These are phyloP conservation scores for Syngnathus typhle DNA, from an alignment of 2,113 vertebrate species.

Conservation along the genomic window DNA sequence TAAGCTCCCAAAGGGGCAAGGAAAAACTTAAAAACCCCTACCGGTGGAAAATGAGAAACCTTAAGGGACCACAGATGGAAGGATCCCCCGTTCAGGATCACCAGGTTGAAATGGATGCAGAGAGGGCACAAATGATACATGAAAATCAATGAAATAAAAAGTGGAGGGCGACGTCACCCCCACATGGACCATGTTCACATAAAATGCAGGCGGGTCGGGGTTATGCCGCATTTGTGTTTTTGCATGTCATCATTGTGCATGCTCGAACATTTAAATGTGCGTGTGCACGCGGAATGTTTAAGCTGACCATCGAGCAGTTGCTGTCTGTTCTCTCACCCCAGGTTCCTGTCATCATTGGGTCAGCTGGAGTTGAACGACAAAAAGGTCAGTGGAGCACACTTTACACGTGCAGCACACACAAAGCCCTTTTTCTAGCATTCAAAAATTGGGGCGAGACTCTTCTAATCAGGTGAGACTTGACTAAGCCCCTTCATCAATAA, in stretches of 20 bases:
- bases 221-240: constrained; percentile 15
- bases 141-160: too few species aligned
- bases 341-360: constrained; percentile 46
- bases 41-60: too few species aligned
- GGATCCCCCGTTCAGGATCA: too few species aligned
- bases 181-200: background rate
- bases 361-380: constrained; percentile 43
- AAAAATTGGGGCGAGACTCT: too few species aligned
- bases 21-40: too few species aligned
- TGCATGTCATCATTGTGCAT: constrained; percentile 27
- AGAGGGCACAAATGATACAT: too few species aligned
- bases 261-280: constrained; percentile 6
- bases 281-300: constrained; percentile 28
- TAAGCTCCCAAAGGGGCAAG: too few species aligned
- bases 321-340: constrained; percentile 43
- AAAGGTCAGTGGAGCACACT: constrained; percentile 26
- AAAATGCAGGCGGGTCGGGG: background rate
- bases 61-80: too few species aligned
- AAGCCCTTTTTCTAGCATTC: too few species aligned
- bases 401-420: constrained; percentile 19
- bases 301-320: constrained; percentile 51
- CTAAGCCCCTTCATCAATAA: too few species aligned
- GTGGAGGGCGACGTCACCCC: background rate
- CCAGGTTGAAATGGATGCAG: too few species aligned
- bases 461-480: too few species aligned